These are phyloP conservation scores for Aphodius granarius DNA, from an alignment of 2,888 invertebrate genomes.

Conservation along the genomic window DNA sequence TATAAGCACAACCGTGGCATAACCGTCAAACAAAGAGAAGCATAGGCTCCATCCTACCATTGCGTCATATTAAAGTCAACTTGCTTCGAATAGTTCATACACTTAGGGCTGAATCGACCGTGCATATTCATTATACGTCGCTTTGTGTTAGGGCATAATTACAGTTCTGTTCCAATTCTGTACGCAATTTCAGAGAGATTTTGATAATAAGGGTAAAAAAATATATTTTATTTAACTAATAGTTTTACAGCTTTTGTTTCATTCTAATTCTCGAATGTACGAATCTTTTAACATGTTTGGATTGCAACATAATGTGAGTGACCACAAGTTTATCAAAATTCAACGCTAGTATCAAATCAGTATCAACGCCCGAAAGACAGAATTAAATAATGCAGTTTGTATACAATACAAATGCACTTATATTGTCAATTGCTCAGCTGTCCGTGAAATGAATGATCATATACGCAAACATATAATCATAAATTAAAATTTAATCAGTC, in stretches of 20 bases:
- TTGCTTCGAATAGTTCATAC: background rate
- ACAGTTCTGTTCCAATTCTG: background rate
- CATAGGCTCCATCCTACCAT: background rate
- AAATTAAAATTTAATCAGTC: too few relatives aligned
- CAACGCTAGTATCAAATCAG: too few relatives aligned
- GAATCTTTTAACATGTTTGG: too few relatives aligned
- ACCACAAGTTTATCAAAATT: too few relatives aligned
- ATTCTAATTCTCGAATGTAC: too few relatives aligned
- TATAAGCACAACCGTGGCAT: background rate
- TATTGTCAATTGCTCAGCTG: too few relatives aligned
- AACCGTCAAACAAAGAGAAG: background rate
- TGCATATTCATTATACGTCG: background rate
- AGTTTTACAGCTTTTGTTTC: background rate
- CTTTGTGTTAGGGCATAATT: background rate
- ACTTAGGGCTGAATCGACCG: background rate
- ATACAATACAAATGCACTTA: too few relatives aligned
- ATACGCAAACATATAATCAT: too few relatives aligned
- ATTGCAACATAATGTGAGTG: too few relatives aligned
- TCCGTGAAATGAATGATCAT: too few relatives aligned
- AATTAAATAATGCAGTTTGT: too few relatives aligned
- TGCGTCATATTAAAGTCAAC: background rate
- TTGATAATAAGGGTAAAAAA: background rate
- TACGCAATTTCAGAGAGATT: background rate
- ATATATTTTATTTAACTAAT: background rate
- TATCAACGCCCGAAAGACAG: too few relatives aligned